These are phyloP conservation scores for Acronicta aceris DNA, from an alignment of 2,888 invertebrate species.

Conservation along the genomic window DNA sequence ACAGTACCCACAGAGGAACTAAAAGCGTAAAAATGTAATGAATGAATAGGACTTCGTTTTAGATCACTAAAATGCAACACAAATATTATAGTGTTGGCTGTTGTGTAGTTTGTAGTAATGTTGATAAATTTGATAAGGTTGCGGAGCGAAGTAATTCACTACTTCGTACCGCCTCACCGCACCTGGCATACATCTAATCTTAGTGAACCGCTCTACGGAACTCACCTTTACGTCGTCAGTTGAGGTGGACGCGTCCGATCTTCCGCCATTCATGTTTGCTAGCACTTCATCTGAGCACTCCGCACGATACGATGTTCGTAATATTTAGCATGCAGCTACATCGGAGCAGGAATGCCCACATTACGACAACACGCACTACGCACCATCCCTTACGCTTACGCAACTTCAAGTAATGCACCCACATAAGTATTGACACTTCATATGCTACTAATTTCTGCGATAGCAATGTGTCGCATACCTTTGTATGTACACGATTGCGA, in stretches of 20 bases:
- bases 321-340: neutral
- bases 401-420: neutral
- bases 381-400: neutral
- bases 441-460: neutral
- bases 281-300: constrained; percentile 21
- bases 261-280: constrained; percentile 69
- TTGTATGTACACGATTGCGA: neutral
- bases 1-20: no score
- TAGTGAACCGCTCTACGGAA: neutral
- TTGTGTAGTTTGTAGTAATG: no score
- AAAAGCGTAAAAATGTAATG: no score
- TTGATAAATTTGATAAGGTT: no score
- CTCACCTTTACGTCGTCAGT: constrained; percentile 83
- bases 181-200: neutral
- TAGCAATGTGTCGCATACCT: neutral
- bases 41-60: no score
- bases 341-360: constrained; percentile 24
- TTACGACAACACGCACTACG: constrained; percentile 1
- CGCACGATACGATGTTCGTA: constrained; percentile 5
- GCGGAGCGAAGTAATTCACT: no score
- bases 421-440: neutral
- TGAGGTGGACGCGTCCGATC: constrained; percentile 84
- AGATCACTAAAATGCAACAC: no score
- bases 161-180: no score
- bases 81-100: no score